A percentile compares a stretch with the other conserved stretches of the same genome.
Evolutionary conservation across 2,797 vertebrate genomes (phyloP).

Genomic region (Glossophaga mutica): DNA sequence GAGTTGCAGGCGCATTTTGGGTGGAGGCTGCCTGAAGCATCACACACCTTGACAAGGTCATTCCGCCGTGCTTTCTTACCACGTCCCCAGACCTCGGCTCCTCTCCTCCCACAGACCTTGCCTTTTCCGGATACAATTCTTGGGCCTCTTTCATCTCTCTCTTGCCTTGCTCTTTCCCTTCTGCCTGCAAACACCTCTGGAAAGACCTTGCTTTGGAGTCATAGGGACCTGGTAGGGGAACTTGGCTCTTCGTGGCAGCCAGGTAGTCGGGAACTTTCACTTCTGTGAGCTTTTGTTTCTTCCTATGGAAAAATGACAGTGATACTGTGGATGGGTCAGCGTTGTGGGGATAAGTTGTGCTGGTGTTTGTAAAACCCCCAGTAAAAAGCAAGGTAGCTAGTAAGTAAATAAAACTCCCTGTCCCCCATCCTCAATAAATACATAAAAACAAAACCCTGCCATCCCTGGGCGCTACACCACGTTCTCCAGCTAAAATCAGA

Average conservation of each 20-base stretch:
- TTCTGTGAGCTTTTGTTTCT: background rate
- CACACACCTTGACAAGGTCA: background rate
- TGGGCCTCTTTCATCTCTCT: background rate
- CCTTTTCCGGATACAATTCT: background rate
- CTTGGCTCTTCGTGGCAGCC: background rate
- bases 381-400: background rate
- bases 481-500: background rate
- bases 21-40: background rate
- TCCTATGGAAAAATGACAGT: background rate
- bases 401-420: background rate
- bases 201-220: background rate
- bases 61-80: background rate
- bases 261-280: background rate
- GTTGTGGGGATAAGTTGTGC: background rate
- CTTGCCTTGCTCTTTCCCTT: background rate
- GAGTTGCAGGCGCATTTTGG: background rate
- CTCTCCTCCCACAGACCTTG: background rate
- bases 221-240: background rate
- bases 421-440: background rate
- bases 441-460: background rate
- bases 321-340: background rate
- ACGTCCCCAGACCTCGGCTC: background rate
- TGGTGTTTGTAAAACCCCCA: background rate
- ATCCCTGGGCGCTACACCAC: background rate
- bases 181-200: background rate